Evolutionary conservation across 2,888 invertebrate genomes (phyloP).

Genomic region (Oxyscelio sp.): DNA sequence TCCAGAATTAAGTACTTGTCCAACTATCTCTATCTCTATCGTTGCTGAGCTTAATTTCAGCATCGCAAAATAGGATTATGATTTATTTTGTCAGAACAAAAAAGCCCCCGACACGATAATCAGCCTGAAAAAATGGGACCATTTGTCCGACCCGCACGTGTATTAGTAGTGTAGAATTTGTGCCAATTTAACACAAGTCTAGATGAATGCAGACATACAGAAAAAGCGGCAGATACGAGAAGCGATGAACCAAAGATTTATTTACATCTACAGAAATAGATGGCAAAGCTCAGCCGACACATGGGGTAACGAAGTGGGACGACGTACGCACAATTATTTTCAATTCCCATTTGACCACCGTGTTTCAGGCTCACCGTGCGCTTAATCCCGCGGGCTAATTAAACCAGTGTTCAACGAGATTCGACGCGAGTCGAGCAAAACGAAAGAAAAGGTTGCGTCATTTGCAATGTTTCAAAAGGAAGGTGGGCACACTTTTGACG

Average conservation of each 20-base stretch:
- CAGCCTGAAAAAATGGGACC: slow-evolving; percentile 53
- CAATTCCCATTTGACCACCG: slow-evolving; percentile 63
- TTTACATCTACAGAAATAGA: slow-evolving; percentile 73
- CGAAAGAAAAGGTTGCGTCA: no score
- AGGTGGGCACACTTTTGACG: no score
- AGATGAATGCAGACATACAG: slow-evolving; percentile 49
- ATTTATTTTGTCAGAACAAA: no score
- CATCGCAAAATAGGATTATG: no score
- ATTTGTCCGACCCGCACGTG: slow-evolving; percentile 42
- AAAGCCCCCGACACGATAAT: no score
- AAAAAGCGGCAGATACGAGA: slow-evolving; percentile 75
- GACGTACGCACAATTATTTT: slow-evolving; percentile 79
- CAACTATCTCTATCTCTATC: no score
- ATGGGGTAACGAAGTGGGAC: slow-evolving; percentile 78
- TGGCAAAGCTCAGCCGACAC: slow-evolving; percentile 68
- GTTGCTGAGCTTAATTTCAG: no score
- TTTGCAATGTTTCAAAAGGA: no score
- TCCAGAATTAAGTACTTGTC: no score
- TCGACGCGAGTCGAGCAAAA: no score
- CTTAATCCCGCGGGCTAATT: no score
- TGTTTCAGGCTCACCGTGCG: slow-evolving; percentile 6
- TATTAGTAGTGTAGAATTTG: slow-evolving; percentile 53
- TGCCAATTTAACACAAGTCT: slow-evolving; percentile 58
- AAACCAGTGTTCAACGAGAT: no score
- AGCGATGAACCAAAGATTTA: slow-evolving; percentile 76